Percentiles rank a stretch among this genome's conserved stretches.
phyloP scores from a whole-genome alignment of 2,797 vertebrate genomes.

The Rhinichthys osculus region DNA sequence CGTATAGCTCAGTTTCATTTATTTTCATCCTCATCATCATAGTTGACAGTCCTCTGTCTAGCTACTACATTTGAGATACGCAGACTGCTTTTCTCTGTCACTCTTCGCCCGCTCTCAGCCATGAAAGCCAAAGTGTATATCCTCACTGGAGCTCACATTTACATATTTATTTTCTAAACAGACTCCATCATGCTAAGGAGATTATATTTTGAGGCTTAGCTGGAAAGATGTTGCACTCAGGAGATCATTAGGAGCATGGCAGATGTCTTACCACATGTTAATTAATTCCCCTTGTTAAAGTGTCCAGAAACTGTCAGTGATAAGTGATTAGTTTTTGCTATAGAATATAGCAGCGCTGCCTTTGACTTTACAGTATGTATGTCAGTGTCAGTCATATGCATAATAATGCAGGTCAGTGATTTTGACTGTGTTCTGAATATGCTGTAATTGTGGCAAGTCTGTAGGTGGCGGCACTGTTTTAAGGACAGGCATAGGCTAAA shows the following conservation, averaged over 20 bases:
- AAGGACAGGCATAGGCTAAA: not conserved
- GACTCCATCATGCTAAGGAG: constrained; percentile 16
- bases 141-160: constrained; percentile 15
- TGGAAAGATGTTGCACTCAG: constrained; percentile 51
- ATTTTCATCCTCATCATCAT: constrained; percentile 57
- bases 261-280: constrained; percentile 74
- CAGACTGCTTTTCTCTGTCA: not conserved
- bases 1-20: constrained; percentile 66
- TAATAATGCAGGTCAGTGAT: not conserved
- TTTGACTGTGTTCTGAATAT: not conserved
- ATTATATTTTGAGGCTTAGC: constrained; percentile 46
- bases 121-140: not conserved
- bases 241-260: constrained; percentile 66
- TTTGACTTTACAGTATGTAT: not conserved
- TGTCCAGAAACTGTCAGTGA: constrained; percentile 55
- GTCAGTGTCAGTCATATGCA: not conserved
- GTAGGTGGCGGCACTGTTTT: constrained; percentile 47
- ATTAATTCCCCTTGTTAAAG: constrained; percentile 68
- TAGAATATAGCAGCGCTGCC: not conserved
- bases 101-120: not conserved
- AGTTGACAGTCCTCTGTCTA: constrained; percentile 19
- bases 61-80: not conserved
- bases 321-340: not conserved
- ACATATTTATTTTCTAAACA: constrained; percentile 34
- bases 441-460: constrained; percentile 5